Evolutionary conservation across 92 coral and sea anemone species (phyloP), one percentile per base, ranked within the genome.

Genomic region (Pocillopora meandrina): DNA sequence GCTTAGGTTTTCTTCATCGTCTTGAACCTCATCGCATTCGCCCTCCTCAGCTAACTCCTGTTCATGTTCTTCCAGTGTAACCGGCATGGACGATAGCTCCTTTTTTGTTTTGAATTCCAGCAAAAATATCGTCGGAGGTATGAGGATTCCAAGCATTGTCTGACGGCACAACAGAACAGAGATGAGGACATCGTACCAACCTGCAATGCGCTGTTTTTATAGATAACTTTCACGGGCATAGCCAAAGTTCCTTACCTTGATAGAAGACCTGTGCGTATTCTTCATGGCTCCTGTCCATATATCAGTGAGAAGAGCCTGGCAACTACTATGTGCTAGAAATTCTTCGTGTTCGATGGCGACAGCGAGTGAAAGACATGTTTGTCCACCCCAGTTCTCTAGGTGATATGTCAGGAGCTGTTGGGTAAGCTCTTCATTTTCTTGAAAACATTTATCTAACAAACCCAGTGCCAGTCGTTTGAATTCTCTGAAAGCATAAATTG

Each of bases 201-300:
- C 31, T 26, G 31, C 1, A 26, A 26, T 26, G 31, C 31, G 31
- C 31, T 26, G 31, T 26, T 26, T 26, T 26, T 26, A 26, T 26
- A 26, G 31, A 26, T 26, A 26, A 26, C 31, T 26, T 26, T 26
- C 31, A 26, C 31, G 3, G 12, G 23, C 6, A 68, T 21, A 3
- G 4, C 0, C 5, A 55, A 23, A 56, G 8, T 42, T 42, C 52
- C 52, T 42, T 68, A 93, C 97, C 92, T 86, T 92, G 15, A 93
- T 68, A 19, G 94, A 89, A 9, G 94, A 81, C 70, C 92, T 73
- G 64, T 87, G 73, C 9, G 84, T 84, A 49, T 56, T 85, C 67
- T 89, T 88, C 89, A 94, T 94, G n/a, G 98, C 98, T 0, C 98
- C 98, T 79, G 90, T 89, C 98, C 98, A 94, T 73, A 94, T 94